Conservation (phyloP, 2,888 invertebrate species). For the Eutolmus rufibarbis region DNA sequence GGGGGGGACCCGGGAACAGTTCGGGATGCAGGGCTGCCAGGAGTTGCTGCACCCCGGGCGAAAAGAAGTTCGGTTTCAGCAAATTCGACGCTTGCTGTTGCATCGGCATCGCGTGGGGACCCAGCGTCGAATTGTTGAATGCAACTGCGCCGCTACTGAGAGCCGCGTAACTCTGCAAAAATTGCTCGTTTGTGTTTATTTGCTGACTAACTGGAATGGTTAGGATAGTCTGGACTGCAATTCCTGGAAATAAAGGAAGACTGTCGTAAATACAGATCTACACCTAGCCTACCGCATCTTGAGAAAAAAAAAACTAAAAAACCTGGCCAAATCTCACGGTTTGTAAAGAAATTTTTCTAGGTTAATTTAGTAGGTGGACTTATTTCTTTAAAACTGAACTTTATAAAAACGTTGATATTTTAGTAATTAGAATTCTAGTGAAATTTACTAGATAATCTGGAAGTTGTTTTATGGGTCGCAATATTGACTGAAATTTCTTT, state of each 20-base stretch:
- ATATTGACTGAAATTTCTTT: too few relatives aligned
- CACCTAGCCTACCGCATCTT: neutral
- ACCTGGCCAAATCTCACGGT: neutral
- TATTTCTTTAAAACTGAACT: too few relatives aligned
- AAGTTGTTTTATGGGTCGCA: too few relatives aligned
- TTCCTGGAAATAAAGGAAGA: slow-evolving; percentile 67
- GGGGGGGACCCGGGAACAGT: slow-evolving; percentile 62
- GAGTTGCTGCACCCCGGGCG: slow-evolving; percentile 77
- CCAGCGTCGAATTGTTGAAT: slow-evolving; percentile 78
- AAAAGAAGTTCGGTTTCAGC: slow-evolving; percentile 77
- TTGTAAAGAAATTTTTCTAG: too few relatives aligned
- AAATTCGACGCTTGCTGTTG: slow-evolving; percentile 72
- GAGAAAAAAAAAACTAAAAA: neutral
- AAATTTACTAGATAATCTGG: too few relatives aligned
- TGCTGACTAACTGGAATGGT: slow-evolving; percentile 90
- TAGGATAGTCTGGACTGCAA: slow-evolving; percentile 93
- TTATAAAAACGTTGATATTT: too few relatives aligned
- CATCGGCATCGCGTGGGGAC: slow-evolving; percentile 71
- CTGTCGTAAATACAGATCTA: neutral
- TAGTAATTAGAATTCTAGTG: too few relatives aligned
- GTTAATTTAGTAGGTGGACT: too few relatives aligned
- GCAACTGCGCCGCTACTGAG: slow-evolving; percentile 50
- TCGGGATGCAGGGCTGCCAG: slow-evolving; percentile 78
- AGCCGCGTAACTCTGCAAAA: slow-evolving; percentile 57
- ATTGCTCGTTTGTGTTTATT: slow-evolving; percentile 76